A percentile compares a stretch with the other conserved stretches of the same genome.
These are phyloP conservation scores for Tachystola acroxantha DNA, from an alignment of 2,888 invertebrate genomes.

Conservation along the genomic window DNA sequence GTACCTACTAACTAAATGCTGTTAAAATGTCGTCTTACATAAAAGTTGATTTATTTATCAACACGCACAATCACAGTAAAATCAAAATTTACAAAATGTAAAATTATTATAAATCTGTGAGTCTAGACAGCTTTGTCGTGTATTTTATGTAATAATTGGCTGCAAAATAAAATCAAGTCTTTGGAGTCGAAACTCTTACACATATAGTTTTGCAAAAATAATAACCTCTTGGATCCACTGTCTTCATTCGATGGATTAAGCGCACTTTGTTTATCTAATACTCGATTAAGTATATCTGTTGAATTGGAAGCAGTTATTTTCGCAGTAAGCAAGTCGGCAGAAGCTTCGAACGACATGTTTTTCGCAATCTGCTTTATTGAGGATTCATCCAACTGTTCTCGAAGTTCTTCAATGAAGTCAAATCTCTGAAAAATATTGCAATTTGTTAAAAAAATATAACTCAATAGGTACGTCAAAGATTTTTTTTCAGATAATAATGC, in stretches of 20 bases:
- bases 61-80: slow-evolving; percentile 9
- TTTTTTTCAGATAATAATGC: not conserved
- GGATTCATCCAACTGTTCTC: slow-evolving; percentile 29
- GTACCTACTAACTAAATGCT: not conserved
- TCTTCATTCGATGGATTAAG: slow-evolving; percentile 14
- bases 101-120: not conserved
- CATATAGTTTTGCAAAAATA: slow-evolving; percentile 39
- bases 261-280: slow-evolving; percentile 32
- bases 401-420: slow-evolving; percentile 45
- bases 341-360: slow-evolving; percentile 27
- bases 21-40: too few relatives aligned
- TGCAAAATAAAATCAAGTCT: slow-evolving; percentile 50
- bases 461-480: not conserved
- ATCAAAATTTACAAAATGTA: slow-evolving; percentile 3
- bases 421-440: slow-evolving; percentile 40
- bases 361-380: slow-evolving; percentile 37
- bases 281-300: slow-evolving; percentile 24
- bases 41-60: not conserved
- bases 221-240: slow-evolving; percentile 25
- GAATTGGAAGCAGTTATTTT: slow-evolving; percentile 29
- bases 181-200: slow-evolving; percentile 37
- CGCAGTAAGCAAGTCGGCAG: slow-evolving; percentile 31
- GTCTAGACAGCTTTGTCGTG: slow-evolving; percentile 32
- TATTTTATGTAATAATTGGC: slow-evolving; percentile 40
- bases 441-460: not conserved